Percentiles rank a stretch among this genome's conserved stretches.
These are phyloP conservation scores for Parauchenoglanis punctatus DNA, from an alignment of 2,797 vertebrate species.

Conservation along the genomic window DNA sequence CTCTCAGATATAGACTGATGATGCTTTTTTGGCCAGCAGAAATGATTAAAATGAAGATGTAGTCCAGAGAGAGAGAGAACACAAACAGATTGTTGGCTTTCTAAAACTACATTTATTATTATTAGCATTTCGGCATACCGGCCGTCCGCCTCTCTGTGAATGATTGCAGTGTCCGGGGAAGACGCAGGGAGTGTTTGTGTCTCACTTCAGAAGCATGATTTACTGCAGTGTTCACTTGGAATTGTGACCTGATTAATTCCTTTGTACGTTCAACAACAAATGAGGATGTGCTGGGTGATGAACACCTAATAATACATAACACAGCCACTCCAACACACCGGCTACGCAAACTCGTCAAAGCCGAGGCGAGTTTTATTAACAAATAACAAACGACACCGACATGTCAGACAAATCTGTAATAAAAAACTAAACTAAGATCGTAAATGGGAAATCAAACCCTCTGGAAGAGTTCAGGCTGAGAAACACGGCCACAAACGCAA, in stretches of 20 bases:
- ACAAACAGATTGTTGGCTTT: slow-evolving; percentile 15
- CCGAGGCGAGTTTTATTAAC: background rate
- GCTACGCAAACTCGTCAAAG: background rate
- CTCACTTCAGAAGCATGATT: slow-evolving; percentile 13
- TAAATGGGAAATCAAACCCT: background rate
- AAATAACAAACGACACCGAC: background rate
- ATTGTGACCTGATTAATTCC: slow-evolving; percentile 2
- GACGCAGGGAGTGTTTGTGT: background rate
- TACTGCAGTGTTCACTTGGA: background rate
- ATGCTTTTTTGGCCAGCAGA: slow-evolving; percentile 9
- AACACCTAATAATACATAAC: background rate
- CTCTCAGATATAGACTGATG: background rate
- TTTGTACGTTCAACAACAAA: background rate
- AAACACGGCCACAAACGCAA: background rate
- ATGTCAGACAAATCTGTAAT: background rate
- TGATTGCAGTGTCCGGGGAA: background rate
- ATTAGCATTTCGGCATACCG: background rate
- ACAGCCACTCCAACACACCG: background rate
- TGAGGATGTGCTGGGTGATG: background rate
- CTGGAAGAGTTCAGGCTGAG: background rate
- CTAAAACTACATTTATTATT: background rate
- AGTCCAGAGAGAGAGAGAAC: background rate
- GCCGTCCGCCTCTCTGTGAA: background rate
- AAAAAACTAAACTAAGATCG: background rate
- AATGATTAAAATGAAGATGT: slow-evolving; percentile 12